Conservation (phyloP, 53 echinoderm and acorn worm species). For the Henricia sp. region DNA sequence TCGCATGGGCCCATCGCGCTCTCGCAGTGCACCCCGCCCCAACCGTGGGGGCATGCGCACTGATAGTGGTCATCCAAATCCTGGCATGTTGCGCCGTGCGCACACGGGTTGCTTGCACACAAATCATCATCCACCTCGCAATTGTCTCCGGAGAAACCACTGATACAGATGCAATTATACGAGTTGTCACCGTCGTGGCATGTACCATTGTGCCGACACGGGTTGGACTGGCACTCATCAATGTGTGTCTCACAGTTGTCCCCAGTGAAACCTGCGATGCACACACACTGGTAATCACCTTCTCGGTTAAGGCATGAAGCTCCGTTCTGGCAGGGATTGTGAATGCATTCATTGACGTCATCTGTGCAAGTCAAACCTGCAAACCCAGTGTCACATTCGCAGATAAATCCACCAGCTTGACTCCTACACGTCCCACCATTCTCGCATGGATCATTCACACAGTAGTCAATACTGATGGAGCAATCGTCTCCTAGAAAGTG, state of each 20-base stretch:
- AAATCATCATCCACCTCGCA: too few relatives aligned
- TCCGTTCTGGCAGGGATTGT: slow-evolving; percentile 52
- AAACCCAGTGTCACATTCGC: slow-evolving; percentile 64
- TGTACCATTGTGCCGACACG: too few relatives aligned
- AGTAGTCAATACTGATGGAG: slow-evolving; percentile 44
- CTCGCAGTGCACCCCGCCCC: slow-evolving; percentile 72
- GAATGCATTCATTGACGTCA: slow-evolving; percentile 60
- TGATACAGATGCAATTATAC: too few relatives aligned
- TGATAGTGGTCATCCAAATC: too few relatives aligned
- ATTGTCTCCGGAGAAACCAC: too few relatives aligned
- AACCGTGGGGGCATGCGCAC: slow-evolving; percentile 71
- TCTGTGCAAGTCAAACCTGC: slow-evolving; percentile 52
- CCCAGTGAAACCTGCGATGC: too few relatives aligned
- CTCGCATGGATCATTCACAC: slow-evolving; percentile 50
- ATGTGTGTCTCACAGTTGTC: too few relatives aligned
- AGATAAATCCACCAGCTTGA: slow-evolving; percentile 48
- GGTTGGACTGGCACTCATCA: too few relatives aligned
- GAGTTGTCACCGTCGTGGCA: too few relatives aligned
- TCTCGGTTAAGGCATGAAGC: slow-evolving; percentile 42
- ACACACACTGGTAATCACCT: slow-evolving; percentile 48
- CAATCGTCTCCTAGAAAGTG: too few relatives aligned
- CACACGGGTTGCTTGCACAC: slow-evolving; percentile 72
- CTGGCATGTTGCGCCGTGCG: slow-evolving; percentile 57
- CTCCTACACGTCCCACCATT: slow-evolving; percentile 60
- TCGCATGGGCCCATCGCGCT: slow-evolving; percentile 24